Evolutionary conservation across 2,113 vertebrate genomes (phyloP), one percentile per base, ranked within the genome.

Genomic region (Trogon melanurus): DNA sequence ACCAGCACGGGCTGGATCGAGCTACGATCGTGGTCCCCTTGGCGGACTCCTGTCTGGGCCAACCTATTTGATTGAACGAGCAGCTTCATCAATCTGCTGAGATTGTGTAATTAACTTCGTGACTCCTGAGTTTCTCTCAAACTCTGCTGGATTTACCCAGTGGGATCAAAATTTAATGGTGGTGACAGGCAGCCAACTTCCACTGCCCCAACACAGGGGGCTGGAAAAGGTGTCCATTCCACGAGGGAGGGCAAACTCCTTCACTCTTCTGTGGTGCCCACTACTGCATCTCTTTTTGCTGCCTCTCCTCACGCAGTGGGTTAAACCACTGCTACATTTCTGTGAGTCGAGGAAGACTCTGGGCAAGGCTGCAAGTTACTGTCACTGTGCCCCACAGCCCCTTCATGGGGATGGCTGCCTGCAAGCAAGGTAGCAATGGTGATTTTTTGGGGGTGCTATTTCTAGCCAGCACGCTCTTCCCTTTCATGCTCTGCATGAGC

Each of bases 371-470:
- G n/a, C 29, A 34, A 53, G 26, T 50, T 70, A 45, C 41, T 2
- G 1, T 45, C 30, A 22, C 34, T 1, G 1, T 0, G 0, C 8
- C 9, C 9, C 66, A 14, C 17, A 21, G 36, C 13, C 48, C 50
- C 29, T 79, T 44, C 1, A 1, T 85, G 30, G 19, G 27, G 30
- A 60, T 0, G 0, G 29, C 30, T 80, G n/a, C 51, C 30, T 3
- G 1, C 0, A 1, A 74, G 38, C 36, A 20, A 30, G 10, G 7
- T 11, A 5, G 25, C 67, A 88, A 9, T 2, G 0, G 15, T 18
- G 30, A 23, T 56, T 5, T 82, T 29, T 10, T 36, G 9, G 8
- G 21, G 16, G 4, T 36, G 7, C 16, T 69, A 38, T 32, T 85
- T 18, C 41, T 38, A 61, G 38, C 22, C 10, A 11, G 36, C 7